Evolutionary conservation across 2,113 vertebrate genomes (phyloP).

Genomic region (Atlantisia rogersi): DNA sequence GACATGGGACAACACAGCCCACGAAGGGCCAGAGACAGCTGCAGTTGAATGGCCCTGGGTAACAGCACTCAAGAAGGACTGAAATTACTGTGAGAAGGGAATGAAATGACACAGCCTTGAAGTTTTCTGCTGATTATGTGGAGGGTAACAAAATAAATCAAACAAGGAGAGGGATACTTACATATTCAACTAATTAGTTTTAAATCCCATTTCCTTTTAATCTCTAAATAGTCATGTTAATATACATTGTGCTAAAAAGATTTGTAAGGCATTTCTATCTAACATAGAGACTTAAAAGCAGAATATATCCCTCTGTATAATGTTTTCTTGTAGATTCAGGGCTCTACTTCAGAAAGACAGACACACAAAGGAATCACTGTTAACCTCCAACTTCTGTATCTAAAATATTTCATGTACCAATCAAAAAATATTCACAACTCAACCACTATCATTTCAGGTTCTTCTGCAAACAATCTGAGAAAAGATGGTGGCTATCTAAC

Average conservation of each 20-base stretch:
- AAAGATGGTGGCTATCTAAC: neutral
- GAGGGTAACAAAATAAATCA: neutral
- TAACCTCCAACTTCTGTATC: neutral
- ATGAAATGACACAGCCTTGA: neutral
- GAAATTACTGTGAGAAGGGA: neutral
- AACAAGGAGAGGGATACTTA: neutral
- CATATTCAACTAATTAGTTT: neutral
- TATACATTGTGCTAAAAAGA: neutral
- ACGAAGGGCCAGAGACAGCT: accelerated
- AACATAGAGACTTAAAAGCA: constrained; percentile 6
- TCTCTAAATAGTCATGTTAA: neutral
- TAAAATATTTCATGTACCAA: neutral
- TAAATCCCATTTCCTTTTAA: neutral
- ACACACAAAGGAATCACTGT: neutral
- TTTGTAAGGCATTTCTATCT: neutral
- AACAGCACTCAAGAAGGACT: neutral
- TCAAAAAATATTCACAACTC: neutral
- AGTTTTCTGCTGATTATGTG: neutral
- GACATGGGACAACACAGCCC: neutral
- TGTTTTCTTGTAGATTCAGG: neutral
- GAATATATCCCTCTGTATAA: neutral
- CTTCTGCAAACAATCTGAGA: neutral
- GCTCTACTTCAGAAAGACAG: neutral
- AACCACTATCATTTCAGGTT: neutral
- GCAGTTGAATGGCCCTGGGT: accelerated